Evolutionary conservation across 2,888 invertebrate species (phyloP).

Genomic region (Leptopilina myrica): DNA sequence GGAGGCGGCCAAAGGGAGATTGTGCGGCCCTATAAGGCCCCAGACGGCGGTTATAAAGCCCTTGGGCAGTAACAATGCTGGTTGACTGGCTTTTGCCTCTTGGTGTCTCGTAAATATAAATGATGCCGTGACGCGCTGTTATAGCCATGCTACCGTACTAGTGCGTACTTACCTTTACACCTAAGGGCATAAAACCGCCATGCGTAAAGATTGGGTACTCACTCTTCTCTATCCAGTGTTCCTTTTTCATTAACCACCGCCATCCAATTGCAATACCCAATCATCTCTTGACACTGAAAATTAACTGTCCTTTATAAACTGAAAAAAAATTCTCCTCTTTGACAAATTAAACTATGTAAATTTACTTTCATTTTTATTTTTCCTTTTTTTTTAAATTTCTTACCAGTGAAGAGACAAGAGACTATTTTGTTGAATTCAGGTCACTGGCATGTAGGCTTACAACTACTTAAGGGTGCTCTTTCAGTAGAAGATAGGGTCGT

Average conservation of each 20-base stretch:
- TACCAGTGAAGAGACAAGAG: no score
- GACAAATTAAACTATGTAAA: no score
- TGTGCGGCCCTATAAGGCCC: conserved; percentile 68
- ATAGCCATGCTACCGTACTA: conserved; percentile 71
- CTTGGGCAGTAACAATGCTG: conserved; percentile 69
- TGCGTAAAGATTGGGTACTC: conserved; percentile 50
- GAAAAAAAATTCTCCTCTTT: neutral
- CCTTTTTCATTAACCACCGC: neutral
- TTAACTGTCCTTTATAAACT: neutral
- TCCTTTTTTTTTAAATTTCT: no score
- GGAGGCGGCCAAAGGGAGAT: conserved; percentile 54
- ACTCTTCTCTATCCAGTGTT: conserved; percentile 22
- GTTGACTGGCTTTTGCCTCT: conserved; percentile 59
- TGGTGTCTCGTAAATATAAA: conserved; percentile 76
- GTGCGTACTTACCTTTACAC: conserved; percentile 54
- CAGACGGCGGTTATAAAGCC: conserved; percentile 68
- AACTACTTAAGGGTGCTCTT: conserved; percentile 52
- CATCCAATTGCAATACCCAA: conserved; percentile 25
- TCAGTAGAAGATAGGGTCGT: conserved; percentile 56
- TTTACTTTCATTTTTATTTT: no score
- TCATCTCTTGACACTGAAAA: conserved; percentile 9
- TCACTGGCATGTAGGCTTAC: conserved; percentile 29
- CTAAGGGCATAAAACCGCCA: conserved; percentile 58
- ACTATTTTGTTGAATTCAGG: conserved; percentile 15
- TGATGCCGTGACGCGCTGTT: conserved; percentile 74